Evolutionary conservation across 2,888 invertebrate genomes (phyloP), one percentile per base, ranked within the genome.

Genomic region (Crossocerus cetratus): DNA sequence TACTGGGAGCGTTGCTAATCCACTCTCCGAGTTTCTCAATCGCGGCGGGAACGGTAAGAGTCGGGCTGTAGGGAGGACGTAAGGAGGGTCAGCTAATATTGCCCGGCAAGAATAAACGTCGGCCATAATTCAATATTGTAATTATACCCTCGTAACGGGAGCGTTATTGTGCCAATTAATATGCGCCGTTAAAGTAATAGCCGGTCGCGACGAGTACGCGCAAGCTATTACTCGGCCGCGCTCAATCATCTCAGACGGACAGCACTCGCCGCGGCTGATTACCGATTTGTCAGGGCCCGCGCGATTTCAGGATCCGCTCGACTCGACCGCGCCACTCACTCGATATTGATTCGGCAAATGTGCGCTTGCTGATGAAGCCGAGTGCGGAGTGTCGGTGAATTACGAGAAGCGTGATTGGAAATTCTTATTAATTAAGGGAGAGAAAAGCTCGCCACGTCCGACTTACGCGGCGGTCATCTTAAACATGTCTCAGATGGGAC

Each of bases 91-190:
- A 78, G 78, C 85, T 85, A 80, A 84, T 84, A 85, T 79, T 65
- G 78, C 77, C 78, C 77, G 81, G 85, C 86, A 83, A 83, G 84
- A 86, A 87, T 88, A 88, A 88, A 87, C 82, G 87, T 87, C 87
- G 72, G 77, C 80, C 84, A 83, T 88, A 87, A 88, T 87, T 87
- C 87, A 88, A 87, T 87, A 88, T 86, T 87, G 87, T 87, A 87
- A 88, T 88, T 87, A 87, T 86, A 86, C 76, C 77, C 84, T 86
- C 86, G 83, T 87, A 86, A 87, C 81, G 59, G 74, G 32, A 32
- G 77, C 75, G 87, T 86, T 87, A 87, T 86, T 83, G 86, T 84
- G 81, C 81, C 86, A 86, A 87, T 87, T 87, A 87, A 88, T 88
- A 86, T 83, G 84, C 83, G 81, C 82, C 85, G 86, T 87, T 88